phyloP scores from a whole-genome alignment of 2,113 vertebrate genomes.

The Passer domesticus region DNA sequence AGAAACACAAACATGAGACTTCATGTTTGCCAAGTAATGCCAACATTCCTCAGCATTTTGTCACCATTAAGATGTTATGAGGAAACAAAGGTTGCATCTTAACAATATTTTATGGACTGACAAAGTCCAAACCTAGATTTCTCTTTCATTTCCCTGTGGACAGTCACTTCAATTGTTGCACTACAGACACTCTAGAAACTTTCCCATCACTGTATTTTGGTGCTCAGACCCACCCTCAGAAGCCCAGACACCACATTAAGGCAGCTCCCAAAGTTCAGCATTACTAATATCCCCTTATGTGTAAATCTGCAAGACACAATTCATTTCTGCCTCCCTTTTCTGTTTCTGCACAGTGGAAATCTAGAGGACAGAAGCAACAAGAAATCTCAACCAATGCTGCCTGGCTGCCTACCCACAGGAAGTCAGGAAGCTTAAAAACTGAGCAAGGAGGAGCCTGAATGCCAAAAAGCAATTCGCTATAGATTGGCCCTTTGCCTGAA shows the following conservation, averaged over 20 bases:
- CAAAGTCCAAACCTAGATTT: not conserved
- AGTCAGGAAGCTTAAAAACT: conserved; percentile 19
- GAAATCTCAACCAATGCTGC: not conserved
- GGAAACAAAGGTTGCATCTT: not conserved
- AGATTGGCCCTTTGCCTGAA: conserved; percentile 61
- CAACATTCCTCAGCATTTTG: not conserved
- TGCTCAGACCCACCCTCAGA: not conserved
- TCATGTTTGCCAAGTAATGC: not conserved
- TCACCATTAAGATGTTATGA: not conserved
- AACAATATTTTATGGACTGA: not conserved
- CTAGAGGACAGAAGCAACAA: not conserved
- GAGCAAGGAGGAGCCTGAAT: conserved; percentile 30
- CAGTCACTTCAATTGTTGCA: not conserved
- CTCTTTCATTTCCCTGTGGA: not conserved
- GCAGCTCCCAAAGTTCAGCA: not conserved
- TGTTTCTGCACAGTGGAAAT: not conserved
- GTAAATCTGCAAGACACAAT: not conserved
- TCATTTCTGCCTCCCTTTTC: not conserved
- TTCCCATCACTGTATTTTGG: not conserved
- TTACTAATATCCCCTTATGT: not conserved
- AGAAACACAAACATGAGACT: not conserved
- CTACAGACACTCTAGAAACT: not conserved
- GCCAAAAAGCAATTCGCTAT: conserved; percentile 30
- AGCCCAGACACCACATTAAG: not conserved
- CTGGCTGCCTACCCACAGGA: conserved; percentile 17